Conservation (phyloP, 2,797 vertebrate genomes). For the Eulemur coronatus region DNA sequence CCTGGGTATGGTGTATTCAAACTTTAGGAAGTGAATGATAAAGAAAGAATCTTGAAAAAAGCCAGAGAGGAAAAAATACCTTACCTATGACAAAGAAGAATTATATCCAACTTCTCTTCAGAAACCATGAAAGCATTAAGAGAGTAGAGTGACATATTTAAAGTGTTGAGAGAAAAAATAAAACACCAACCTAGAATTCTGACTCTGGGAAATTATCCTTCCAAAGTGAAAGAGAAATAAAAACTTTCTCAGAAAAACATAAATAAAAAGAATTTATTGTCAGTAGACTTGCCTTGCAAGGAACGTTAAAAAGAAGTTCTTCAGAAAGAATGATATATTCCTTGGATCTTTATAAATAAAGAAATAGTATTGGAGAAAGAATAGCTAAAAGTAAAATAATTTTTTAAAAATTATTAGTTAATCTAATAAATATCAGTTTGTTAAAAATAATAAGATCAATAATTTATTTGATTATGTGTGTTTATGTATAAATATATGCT, state of each 20-base stretch:
- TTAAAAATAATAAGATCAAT: not conserved
- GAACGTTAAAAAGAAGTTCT: not conserved
- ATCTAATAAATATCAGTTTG: not conserved
- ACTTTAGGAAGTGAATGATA: not conserved
- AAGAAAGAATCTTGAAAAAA: not conserved
- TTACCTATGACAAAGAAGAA: not conserved
- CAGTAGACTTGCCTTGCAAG: not conserved
- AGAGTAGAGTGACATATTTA: not conserved
- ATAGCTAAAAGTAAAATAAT: not conserved
- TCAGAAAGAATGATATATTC: not conserved
- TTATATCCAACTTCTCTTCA: not conserved
- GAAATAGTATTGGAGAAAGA: not conserved
- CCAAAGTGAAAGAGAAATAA: not conserved
- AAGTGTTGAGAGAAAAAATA: not conserved
- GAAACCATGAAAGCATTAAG: not conserved
- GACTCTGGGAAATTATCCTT: not conserved
- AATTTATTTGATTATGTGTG: not conserved
- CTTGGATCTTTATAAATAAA: not conserved
- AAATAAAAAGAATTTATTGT: not conserved
- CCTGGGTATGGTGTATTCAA: not conserved
- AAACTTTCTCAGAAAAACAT: not conserved
- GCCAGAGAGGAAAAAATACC: not conserved
- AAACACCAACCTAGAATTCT: not conserved
- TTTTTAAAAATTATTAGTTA: not conserved
- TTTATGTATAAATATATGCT: not conserved